These are phyloP conservation scores for Cyclargus thomasi DNA, from an alignment of 1,140 invertebrate genomes.

Conservation along the genomic window DNA sequence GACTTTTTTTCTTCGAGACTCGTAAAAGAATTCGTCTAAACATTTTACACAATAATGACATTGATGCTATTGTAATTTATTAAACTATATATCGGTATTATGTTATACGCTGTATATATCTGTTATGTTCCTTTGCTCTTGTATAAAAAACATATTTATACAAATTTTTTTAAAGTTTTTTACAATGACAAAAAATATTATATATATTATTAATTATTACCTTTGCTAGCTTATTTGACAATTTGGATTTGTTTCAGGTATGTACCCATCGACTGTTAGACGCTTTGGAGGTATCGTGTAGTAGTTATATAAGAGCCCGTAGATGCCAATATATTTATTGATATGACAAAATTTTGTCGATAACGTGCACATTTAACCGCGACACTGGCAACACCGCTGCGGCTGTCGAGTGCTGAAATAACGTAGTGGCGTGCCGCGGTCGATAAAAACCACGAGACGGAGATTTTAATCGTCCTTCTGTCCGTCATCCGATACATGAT, in stretches of 20 bases:
- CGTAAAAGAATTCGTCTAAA: not conserved
- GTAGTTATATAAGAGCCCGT: not conserved
- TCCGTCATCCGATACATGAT: conserved; percentile 28
- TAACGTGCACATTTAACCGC: not conserved
- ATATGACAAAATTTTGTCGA: not conserved
- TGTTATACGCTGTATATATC: too few species aligned
- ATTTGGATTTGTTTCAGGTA: not conserved
- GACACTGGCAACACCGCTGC: not conserved
- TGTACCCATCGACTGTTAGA: too few species aligned
- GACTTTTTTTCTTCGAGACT: not conserved
- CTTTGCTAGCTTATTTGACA: not conserved
- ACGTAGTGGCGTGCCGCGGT: not conserved
- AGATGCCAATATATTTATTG: not conserved
- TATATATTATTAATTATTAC: not conserved
- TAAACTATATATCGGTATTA: too few species aligned
- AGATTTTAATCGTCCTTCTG: conserved; percentile 22
- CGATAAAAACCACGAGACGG: conserved; percentile 8
- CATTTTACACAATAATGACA: not conserved
- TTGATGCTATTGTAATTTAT: too few species aligned
- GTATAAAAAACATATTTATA: too few species aligned
- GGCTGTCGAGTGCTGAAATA: conserved; percentile 3
- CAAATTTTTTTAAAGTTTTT: too few species aligned
- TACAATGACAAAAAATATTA: too few species aligned
- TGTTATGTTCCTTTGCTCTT: too few species aligned
- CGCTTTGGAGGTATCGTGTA: not conserved